These are phyloP conservation scores for Exocentrus adspersus DNA, from an alignment of 2,888 invertebrate species.

Conservation along the genomic window DNA sequence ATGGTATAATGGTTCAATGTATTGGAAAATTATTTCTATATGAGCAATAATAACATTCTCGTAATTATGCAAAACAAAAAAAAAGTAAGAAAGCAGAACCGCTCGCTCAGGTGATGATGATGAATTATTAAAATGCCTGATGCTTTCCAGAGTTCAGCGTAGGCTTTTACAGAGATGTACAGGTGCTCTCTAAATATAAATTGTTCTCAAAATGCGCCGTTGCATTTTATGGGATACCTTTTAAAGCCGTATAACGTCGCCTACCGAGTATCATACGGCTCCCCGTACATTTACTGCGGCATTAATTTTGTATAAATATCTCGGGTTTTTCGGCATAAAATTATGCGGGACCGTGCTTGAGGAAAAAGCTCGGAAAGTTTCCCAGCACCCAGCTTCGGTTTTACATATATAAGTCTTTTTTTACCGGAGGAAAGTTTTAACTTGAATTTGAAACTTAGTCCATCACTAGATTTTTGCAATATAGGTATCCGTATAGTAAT, in stretches of 20 bases:
- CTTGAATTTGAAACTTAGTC: too few species aligned
- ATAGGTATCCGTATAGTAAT: too few species aligned
- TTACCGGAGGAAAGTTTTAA: background rate
- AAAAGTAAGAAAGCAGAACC: too few species aligned
- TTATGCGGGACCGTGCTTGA: background rate
- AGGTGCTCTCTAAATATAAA: constrained; percentile 24
- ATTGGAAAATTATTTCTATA: too few species aligned
- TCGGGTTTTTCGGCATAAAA: background rate
- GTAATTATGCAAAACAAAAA: too few species aligned
- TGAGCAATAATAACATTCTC: too few species aligned
- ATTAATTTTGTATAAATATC: constrained; percentile 24
- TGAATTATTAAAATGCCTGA: constrained; percentile 21
- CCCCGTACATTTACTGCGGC: constrained; percentile 11
- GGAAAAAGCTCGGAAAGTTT: background rate
- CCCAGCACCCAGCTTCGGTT: background rate
- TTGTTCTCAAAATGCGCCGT: constrained; percentile 10
- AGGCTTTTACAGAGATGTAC: constrained; percentile 14
- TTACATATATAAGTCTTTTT: background rate
- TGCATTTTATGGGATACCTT: constrained; percentile 21
- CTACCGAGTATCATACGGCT: constrained; percentile 4
- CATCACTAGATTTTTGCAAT: too few species aligned
- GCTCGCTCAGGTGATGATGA: too few species aligned
- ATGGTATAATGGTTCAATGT: too few species aligned
- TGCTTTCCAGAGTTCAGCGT: constrained; percentile 6
- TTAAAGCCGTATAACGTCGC: constrained; percentile 11